A percentile compares a stretch with the other conserved stretches of the same genome.
phyloP scores from a whole-genome alignment of 2,888 invertebrate species.

The Danaus chrysippus region DNA sequence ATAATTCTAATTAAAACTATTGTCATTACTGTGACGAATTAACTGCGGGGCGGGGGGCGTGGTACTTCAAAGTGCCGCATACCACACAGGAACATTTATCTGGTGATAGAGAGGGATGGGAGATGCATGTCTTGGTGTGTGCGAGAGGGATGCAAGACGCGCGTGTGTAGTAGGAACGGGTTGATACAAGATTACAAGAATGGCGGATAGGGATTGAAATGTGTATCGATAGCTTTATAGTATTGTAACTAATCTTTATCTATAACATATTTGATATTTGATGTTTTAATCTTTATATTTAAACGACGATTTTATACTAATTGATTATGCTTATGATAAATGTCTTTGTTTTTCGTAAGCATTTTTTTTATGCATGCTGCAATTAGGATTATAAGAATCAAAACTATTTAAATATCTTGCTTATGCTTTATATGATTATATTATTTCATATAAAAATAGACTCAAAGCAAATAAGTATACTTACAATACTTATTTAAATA shows the following conservation, averaged over 20 bases:
- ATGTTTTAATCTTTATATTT: no score
- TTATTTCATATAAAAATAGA: no score
- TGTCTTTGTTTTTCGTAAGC: no score
- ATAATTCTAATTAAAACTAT: constrained; percentile 70
- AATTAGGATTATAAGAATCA: no score
- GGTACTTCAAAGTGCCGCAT: constrained; percentile 71
- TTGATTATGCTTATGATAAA: no score
- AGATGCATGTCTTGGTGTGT: constrained; percentile 24
- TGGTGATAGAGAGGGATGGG: constrained; percentile 44
- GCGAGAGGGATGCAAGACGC: constrained; percentile 30
- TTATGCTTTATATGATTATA: no score
- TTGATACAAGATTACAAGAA: constrained; percentile 69
- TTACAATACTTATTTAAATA: no score
- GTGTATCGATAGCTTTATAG: constrained; percentile 28
- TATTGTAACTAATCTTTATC: not conserved
- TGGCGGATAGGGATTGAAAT: constrained; percentile 54
- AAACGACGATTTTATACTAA: no score
- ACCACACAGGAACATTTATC: constrained; percentile 61
- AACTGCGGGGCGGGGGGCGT: constrained; percentile 60
- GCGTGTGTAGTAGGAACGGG: constrained; percentile 71
- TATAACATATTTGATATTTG: not conserved
- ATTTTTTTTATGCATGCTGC: no score
- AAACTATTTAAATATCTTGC: no score
- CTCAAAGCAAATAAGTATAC: no score
- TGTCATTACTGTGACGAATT: constrained; percentile 76